Evolutionary conservation across 2,888 invertebrate species (phyloP).

Genomic region (Folsomia manolachei): DNA sequence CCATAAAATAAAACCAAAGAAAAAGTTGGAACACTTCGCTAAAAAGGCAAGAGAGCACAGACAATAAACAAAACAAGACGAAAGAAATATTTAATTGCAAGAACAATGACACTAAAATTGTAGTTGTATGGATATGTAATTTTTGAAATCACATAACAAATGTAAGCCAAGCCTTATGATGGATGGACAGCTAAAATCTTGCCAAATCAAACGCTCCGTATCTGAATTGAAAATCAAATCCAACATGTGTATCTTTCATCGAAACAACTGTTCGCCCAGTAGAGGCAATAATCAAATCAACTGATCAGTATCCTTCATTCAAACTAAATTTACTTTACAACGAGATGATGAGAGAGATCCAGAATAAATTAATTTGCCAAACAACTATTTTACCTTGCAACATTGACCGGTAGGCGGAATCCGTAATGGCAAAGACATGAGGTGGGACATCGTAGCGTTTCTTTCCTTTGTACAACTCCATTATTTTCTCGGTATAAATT

Average conservation of each 20-base stretch:
- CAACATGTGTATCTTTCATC: background rate
- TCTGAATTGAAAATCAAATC: background rate
- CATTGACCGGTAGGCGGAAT: slow-evolving; percentile 98
- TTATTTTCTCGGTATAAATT: slow-evolving; percentile 98
- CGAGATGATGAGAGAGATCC: too few relatives aligned
- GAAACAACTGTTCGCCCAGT: background rate
- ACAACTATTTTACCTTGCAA: slow-evolving; percentile 87
- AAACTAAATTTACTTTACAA: background rate
- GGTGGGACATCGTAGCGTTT: slow-evolving; percentile 99
- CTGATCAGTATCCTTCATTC: background rate
- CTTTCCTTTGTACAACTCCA: slow-evolving; percentile 99
- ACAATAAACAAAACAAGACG: background rate
- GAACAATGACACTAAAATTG: background rate
- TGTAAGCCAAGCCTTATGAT: background rate
- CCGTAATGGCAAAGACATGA: slow-evolving; percentile 99
- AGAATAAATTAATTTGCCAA: too few relatives aligned
- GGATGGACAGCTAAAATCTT: too few relatives aligned
- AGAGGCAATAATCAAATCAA: background rate
- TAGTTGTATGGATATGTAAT: background rate
- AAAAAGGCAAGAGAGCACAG: background rate
- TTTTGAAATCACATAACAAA: background rate
- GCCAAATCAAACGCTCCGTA: background rate
- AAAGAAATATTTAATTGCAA: background rate
- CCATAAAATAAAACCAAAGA: too few relatives aligned
- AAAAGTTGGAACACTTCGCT: too few relatives aligned